phyloP scores from a whole-genome alignment of 2,113 vertebrate genomes.

The Natator depressus region DNA sequence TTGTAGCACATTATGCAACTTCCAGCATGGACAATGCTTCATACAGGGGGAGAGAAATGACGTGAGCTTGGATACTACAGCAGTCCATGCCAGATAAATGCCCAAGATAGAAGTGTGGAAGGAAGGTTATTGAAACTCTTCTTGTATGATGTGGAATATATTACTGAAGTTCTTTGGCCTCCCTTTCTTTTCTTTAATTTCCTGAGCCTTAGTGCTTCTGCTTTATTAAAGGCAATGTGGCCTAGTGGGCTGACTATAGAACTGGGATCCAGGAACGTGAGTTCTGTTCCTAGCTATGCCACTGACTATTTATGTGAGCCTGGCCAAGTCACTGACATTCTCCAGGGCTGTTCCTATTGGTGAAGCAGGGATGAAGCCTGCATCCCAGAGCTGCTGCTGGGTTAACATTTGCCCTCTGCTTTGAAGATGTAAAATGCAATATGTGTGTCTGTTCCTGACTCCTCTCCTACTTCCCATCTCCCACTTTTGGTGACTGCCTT shows the following conservation, averaged over 20 bases:
- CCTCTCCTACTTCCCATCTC: not conserved
- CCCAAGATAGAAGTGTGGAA: not conserved
- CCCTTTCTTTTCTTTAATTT: not conserved
- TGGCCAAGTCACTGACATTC: not conserved
- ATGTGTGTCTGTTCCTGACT: not conserved
- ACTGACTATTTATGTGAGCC: not conserved
- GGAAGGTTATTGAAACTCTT: not conserved
- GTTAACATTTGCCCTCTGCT: not conserved
- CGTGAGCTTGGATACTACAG: not conserved
- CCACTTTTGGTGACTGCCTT: not conserved
- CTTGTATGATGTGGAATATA: not conserved
- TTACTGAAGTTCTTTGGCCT: not conserved
- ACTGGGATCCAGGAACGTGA: not conserved
- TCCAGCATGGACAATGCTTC: not conserved
- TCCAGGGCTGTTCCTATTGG: not conserved
- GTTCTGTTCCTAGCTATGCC: not conserved
- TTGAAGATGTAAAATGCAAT: not conserved
- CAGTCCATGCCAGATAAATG: not conserved
- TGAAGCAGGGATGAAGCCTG: not conserved
- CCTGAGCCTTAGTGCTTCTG: no score
- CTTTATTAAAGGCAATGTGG: not conserved
- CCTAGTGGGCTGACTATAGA: not conserved
- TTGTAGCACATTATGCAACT: not conserved
- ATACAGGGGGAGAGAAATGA: not conserved
- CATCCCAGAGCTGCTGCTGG: not conserved